Evolutionary conservation across 1,140 invertebrate species (phyloP), one percentile per base, ranked within the genome.

Genomic region (Nymphalis io): DNA sequence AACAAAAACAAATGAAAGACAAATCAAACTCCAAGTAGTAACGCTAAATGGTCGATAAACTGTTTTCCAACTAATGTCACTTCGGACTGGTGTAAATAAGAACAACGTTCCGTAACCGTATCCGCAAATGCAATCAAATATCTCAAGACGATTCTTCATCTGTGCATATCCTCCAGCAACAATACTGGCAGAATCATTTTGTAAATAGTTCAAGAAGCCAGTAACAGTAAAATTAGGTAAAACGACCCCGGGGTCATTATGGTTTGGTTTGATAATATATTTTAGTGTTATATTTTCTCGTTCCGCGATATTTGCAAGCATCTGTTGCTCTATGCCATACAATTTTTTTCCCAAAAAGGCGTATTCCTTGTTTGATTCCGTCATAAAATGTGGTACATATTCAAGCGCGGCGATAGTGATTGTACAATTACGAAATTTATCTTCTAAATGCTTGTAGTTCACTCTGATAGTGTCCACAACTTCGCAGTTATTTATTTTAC

Each of bases 11-110:
- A 70, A 78, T 5, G 74, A 61, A 2, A 40, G n/a, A 16, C 59
- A 40, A 48, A 83, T 78, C 39, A 82, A 73, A n/a, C 74, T 27
- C 82, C 83, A 88, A 1, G 78, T 77, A 5, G 18, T 38, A 16
- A 48, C 3, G 61, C 67, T 67, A 61, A 88, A 88, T 55, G 75
- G 76, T 61, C 46, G 65, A 40, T 82, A 84, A 4, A 83, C 68
- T 55, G 76, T 76, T 68, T 78, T 78, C 84, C 84, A 88, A 15
- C 66, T 62, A 15, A 75, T 27, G n/a, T 76, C 70, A n/a, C 53
- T 39, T 20, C 21, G 6, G 5, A 74, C 67, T 63, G 78, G 75
- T 10, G 78, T 82, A 48, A 74, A 82, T 42, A 88, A 20, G 51
- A 76, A 72, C 33, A 78, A 68, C 27, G 65, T 61, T 4, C 68